Evolutionary conservation across 2,797 vertebrate genomes (phyloP).

Genomic region (Acomys russatus): DNA sequence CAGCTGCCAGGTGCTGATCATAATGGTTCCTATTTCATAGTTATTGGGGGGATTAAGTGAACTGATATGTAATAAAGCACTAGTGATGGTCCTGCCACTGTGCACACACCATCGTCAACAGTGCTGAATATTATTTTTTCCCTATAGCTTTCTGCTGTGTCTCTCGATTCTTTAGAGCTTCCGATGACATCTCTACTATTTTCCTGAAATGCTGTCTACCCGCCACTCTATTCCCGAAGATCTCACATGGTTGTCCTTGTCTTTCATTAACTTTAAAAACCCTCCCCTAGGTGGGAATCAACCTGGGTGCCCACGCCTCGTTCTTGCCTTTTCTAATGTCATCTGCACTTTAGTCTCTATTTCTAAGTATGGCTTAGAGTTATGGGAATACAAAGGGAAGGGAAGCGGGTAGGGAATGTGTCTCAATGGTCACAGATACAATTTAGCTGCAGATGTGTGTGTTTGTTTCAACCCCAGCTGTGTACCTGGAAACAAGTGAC

Average conservation of each 20-base stretch:
- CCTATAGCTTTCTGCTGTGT: background rate
- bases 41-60: background rate
- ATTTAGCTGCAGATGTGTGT: background rate
- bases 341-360: background rate
- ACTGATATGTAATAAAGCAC: background rate
- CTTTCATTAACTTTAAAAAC: conserved; percentile 4
- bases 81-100: background rate
- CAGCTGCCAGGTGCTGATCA: background rate
- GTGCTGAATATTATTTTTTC: background rate
- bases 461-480: background rate
- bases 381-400: background rate
- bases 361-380: background rate
- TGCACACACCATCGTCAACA: background rate
- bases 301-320: background rate
- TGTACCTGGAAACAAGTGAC: background rate
- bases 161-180: background rate
- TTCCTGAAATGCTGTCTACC: background rate
- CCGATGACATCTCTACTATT: background rate
- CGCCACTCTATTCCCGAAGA: background rate
- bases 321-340: background rate
- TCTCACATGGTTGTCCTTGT: background rate
- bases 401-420: background rate
- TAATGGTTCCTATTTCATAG: background rate
- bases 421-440: background rate
- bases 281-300: background rate